Evolutionary conservation across 2,888 invertebrate species (phyloP).

Genomic region (Eristalinus aeneus): DNA sequence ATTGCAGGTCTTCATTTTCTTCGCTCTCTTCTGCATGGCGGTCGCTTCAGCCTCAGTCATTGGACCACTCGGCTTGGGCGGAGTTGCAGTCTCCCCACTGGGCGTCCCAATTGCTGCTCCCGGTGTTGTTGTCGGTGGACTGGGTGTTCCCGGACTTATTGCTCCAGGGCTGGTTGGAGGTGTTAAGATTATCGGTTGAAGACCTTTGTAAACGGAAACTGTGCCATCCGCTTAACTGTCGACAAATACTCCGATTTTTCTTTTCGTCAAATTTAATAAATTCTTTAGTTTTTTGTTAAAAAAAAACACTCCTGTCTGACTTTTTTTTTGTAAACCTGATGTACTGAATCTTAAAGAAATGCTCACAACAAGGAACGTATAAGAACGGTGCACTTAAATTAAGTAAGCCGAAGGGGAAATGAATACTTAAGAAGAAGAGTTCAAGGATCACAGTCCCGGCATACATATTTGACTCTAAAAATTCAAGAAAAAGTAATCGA

Average conservation of each 20-base stretch:
- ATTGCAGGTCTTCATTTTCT: slow-evolving; percentile 66
- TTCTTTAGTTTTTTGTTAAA: slow-evolving; percentile 1
- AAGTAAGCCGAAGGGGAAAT: too few relatives aligned
- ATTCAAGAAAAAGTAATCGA: too few relatives aligned
- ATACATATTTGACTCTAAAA: too few relatives aligned
- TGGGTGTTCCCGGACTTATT: slow-evolving; percentile 53
- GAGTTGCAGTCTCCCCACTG: slow-evolving; percentile 47
- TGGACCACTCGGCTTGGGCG: slow-evolving; percentile 57
- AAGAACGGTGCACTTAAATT: too few relatives aligned
- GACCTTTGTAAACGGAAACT: not conserved
- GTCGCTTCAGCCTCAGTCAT: slow-evolving; percentile 64
- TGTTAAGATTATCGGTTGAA: slow-evolving; percentile 54
- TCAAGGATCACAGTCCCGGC: too few relatives aligned
- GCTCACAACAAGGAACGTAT: too few relatives aligned
- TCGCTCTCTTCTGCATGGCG: slow-evolving; percentile 69
- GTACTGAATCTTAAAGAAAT: too few relatives aligned
- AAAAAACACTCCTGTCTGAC: not conserved
- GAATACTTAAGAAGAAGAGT: too few relatives aligned
- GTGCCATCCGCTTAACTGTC: not conserved
- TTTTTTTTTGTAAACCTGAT: not conserved
- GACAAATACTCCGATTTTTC: not conserved
- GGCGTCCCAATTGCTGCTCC: slow-evolving; percentile 51
- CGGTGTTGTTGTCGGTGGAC: slow-evolving; percentile 60
- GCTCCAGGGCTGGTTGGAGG: slow-evolving; percentile 56
- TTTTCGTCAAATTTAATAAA: slow-evolving; percentile 15